Evolutionary conservation across 1,140 invertebrate genomes (phyloP), one percentile per base, ranked within the genome.

Genomic region (Thaumetopoea pityocampa): DNA sequence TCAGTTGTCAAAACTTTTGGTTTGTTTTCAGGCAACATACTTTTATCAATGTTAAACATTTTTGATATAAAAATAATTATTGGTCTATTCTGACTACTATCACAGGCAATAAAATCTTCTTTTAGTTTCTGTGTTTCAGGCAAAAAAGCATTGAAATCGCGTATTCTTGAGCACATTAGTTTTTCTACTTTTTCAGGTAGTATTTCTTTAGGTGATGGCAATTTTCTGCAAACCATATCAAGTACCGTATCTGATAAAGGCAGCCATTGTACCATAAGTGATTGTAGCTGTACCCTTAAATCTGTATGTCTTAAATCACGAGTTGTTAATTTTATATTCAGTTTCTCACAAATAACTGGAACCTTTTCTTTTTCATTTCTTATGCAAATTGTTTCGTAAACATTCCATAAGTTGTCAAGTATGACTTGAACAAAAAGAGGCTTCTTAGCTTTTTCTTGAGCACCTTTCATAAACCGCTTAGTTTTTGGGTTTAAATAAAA

Each of bases 351-450:
- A 54, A 98, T 96, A 40, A 89, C 89, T n/a, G 90, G 87, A 1
- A 93, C 85, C 85, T 93, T 94, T 14, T 92, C 90, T 69, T 92
- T 94, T 55, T 98, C 96, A 87, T 92, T 93, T 50, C 92, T 82
- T 27, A 92, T 64, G 17, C 89, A 86, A 41, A 97, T 88, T 3
- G 91, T 93, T 35, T 98, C 94, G 79, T 99, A 98, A 18, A 99
- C 77, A 44, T 91, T 87, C 93, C 97, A 98, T 18, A 99, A 88
- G 55, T 98, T 98, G 59, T 99, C 96, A 32, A 99, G 82, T 34
- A 99, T 92, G 28, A 99, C 88, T 79, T 98, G 95, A 5, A 98
- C 96, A 87, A 99, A 99, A 44, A 99, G 82, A 0, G 98, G 95
- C 61, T 96, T 96, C 74, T 99, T 99, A 0, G 93, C 95, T 73